phyloP scores from a whole-genome alignment of 1,140 invertebrate genomes.

The Cherax quadricarinatus region DNA sequence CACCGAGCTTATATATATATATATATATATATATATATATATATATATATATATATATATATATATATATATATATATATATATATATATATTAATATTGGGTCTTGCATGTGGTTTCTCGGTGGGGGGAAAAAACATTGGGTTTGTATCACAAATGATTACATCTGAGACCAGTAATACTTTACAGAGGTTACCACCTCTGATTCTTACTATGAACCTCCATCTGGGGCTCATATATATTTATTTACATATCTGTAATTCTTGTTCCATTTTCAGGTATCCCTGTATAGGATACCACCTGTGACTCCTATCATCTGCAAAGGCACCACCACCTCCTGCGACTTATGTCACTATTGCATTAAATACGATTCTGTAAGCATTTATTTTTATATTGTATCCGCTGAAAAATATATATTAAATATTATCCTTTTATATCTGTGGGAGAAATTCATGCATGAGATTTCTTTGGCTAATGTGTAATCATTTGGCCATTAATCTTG shows the following conservation, averaged over 20 bases:
- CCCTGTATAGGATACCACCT: too few species aligned
- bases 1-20: not conserved
- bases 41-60: too few species aligned
- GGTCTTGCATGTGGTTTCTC: not conserved
- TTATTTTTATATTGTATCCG: constrained; percentile 50
- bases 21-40: too few species aligned
- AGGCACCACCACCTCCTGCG: not conserved
- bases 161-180: too few species aligned
- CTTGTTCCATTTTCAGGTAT: too few species aligned
- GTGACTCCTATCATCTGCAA: too few species aligned
- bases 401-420: constrained; percentile 31
- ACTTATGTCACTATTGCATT: not conserved
- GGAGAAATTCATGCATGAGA: constrained; percentile 56
- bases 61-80: too few species aligned
- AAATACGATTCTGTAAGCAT: constrained; percentile 2
- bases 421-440: constrained; percentile 37
- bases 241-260: too few species aligned
- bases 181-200: too few species aligned
- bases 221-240: too few species aligned
- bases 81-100: not conserved
- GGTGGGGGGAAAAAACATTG: not conserved
- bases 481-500: constrained; percentile 55
- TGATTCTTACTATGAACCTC: too few species aligned
- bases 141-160: not conserved
- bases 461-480: constrained; percentile 64